phyloP scores from a whole-genome alignment of 1,140 invertebrate genomes.

The Calosoma granatense region DNA sequence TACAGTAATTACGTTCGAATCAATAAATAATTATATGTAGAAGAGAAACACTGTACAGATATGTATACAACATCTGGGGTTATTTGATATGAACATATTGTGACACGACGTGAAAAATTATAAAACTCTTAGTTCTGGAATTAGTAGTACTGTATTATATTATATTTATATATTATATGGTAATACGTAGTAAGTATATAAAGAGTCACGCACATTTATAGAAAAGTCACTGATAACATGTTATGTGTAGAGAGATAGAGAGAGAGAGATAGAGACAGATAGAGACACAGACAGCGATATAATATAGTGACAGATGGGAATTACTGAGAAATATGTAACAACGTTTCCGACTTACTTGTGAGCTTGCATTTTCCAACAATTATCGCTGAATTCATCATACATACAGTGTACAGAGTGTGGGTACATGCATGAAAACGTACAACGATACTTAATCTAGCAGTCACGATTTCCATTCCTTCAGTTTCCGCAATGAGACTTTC shows the following conservation, averaged over 20 bases:
- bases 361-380: too few species aligned
- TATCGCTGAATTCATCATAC: too few species aligned
- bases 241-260: neutral
- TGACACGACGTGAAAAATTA: neutral
- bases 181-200: too few species aligned
- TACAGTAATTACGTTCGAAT: too few species aligned
- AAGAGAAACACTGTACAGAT: neutral
- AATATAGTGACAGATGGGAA: too few species aligned
- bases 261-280: too few species aligned
- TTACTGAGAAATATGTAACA: too few species aligned
- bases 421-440: too few species aligned
- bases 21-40: neutral
- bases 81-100: neutral
- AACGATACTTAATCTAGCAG: slow-evolving; percentile 24
- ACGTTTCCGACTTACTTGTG: too few species aligned
- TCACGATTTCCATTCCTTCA: slow-evolving; percentile 68
- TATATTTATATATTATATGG: too few species aligned
- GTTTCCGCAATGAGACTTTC: slow-evolving; percentile 61
- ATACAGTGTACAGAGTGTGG: too few species aligned
- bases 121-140: neutral
- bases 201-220: neutral
- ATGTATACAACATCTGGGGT: neutral
- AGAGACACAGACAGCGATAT: too few species aligned
- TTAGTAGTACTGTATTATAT: neutral
- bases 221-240: neutral